A percentile compares a stretch with the other conserved stretches of the same genome.
These are phyloP conservation scores for Esox masquinongy DNA, from an alignment of 2,797 vertebrate genomes.

Conservation along the genomic window DNA sequence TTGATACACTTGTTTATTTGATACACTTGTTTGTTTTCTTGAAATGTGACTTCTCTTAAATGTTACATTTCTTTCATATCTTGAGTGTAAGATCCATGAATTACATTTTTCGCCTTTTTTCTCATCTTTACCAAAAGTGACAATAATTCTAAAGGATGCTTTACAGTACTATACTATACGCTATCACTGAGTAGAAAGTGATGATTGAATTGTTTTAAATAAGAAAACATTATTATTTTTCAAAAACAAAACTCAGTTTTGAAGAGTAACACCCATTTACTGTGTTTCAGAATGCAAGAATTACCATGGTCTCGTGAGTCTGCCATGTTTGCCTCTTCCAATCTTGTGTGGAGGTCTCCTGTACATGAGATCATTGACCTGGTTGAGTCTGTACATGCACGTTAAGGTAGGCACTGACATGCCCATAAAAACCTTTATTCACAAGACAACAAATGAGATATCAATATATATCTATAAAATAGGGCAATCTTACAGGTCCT, in stretches of 20 bases:
- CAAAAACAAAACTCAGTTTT: not conserved
- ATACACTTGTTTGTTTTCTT: too few species aligned
- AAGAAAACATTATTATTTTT: not conserved
- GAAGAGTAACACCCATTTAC: not conserved
- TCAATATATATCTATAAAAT: not conserved
- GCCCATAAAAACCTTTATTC: not conserved
- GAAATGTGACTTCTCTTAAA: too few species aligned
- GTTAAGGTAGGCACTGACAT: not conserved
- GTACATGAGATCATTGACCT: conserved; percentile 18
- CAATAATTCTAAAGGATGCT: not conserved
- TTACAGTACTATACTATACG: not conserved
- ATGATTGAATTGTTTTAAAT: not conserved
- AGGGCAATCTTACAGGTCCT: not conserved
- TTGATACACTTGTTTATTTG: too few species aligned
- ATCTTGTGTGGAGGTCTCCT: conserved; percentile 5
- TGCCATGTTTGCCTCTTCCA: conserved; percentile 40
- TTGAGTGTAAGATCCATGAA: not conserved
- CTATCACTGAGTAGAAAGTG: not conserved
- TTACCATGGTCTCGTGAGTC: conserved; percentile 46
- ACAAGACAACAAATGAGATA: not conserved
- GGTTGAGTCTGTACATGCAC: not conserved
- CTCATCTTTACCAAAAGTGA: not conserved
- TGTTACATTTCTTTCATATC: too few species aligned
- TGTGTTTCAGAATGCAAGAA: conserved; percentile 5
- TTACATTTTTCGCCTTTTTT: not conserved